phyloP scores from a whole-genome alignment of 1,140 invertebrate species.

The Zelostemma sp. region DNA sequence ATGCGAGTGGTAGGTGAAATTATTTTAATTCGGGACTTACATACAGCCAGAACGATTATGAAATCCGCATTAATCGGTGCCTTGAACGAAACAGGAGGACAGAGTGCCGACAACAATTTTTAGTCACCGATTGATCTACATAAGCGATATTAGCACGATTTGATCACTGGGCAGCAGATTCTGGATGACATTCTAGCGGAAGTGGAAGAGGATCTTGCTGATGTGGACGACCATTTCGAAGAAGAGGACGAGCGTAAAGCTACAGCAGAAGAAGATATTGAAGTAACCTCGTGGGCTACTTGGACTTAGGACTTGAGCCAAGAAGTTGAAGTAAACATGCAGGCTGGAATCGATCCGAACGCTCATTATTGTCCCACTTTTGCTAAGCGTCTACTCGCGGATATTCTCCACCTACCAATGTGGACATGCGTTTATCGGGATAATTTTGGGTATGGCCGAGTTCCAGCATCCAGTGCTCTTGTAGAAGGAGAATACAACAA shows the following conservation, averaged over 20 bases:
- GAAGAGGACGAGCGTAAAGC: no score
- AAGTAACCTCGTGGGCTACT: no score
- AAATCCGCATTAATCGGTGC: no score
- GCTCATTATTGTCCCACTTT: background rate
- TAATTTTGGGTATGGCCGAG: background rate
- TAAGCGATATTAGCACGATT: no score
- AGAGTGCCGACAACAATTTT: no score
- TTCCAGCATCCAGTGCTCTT: conserved; percentile 1
- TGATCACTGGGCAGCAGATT: no score
- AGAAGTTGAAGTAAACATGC: background rate
- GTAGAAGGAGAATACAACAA: background rate
- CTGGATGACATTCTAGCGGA: no score
- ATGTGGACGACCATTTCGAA: no score
- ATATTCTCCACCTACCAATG: background rate
- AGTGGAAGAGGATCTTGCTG: no score
- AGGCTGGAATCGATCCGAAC: background rate
- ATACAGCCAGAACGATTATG: background rate
- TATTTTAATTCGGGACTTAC: background rate
- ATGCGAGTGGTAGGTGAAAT: background rate
- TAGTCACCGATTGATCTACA: no score
- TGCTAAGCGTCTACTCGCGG: background rate
- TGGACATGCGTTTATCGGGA: background rate
- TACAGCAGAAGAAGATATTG: no score
- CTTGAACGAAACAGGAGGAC: no score
- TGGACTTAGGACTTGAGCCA: background rate